Percentiles rank a stretch among this genome's conserved stretches.
Evolutionary conservation across 2,113 vertebrate species (phyloP).

Genomic region (Chrysochloris asiatica): DNA sequence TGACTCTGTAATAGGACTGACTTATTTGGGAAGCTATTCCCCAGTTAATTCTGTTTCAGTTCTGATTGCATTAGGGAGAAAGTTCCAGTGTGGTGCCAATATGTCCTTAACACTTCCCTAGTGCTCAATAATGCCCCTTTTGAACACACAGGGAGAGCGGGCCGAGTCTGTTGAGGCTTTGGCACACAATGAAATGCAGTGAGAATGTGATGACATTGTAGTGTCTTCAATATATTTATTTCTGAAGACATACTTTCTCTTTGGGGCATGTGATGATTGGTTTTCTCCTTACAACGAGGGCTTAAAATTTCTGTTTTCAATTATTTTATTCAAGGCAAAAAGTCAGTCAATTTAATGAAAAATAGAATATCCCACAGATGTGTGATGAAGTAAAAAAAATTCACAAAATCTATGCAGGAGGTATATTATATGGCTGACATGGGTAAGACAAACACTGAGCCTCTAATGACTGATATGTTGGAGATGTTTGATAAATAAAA

Average conservation of each 20-base stretch:
- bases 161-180: not conserved
- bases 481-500: not conserved
- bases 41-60: not conserved
- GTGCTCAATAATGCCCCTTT: not conserved
- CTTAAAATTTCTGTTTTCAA: not conserved
- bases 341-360: not conserved
- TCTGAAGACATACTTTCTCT: conserved; percentile 30
- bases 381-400: not conserved
- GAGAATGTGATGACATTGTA: not conserved
- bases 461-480: not conserved
- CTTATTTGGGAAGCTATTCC: not conserved
- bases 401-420: not conserved
- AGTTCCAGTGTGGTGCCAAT: not conserved
- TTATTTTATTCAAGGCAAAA: not conserved
- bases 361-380: not conserved
- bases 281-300: not conserved
- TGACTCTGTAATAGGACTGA: no score
- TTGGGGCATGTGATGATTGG: not conserved
- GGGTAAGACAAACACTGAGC: not conserved
- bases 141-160: no score
- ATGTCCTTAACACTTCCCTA: not conserved
- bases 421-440: fast-evolving
- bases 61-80: not conserved
- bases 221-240: not conserved
- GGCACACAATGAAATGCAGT: not conserved